Base-by-base conservation (phyloP, 1,140 invertebrate genomes). In the Cryptotermes secundus region DNA sequence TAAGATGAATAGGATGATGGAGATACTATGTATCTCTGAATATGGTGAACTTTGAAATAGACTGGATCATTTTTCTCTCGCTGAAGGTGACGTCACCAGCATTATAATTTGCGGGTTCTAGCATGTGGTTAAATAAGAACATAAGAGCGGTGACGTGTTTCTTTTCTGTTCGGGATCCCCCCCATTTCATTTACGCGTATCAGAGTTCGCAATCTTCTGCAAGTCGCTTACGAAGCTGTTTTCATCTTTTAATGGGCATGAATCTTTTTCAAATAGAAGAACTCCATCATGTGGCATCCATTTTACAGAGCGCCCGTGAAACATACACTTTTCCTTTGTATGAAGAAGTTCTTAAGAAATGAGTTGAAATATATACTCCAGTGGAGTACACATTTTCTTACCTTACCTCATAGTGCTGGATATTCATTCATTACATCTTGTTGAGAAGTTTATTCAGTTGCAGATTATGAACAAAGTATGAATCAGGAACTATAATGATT, bases 1-100 rank as follows among this genome's bases (percentile, higher is more conserved):
- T 72, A 72, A 26, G 59, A 72, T 72, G 59, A 72, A 72, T 31
- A 72, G 26, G 59, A 10, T 72, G 59, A 72, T 3, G 59, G n/a
- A 31, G 59, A 31, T 72, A 31, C 16, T 31, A 72, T 26, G 31
- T 72, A 72, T 72, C 59, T 26, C 59, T 72, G 53, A 72, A 72
- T 72, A 72, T 72, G 59, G 59, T 72, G 59, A 72, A 31, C 59
- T 72, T 72, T 72, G 26, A 72, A 72, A 31, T 31, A 31, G 59
- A n/a, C 59, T 72, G 59, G 59, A 72, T 72, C 59, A 72, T 72
- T 72, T 72, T 72, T 72, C 59, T 72, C n/a, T 72, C n/a, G 59
- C n/a, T 26, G 9, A 72, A 72, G 59, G n/a, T 72, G 59, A 72
- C 59, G 59, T 72, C 59, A 72, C 31, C 59, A 26, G 26, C 59